Evolutionary conservation across 2,113 vertebrate species (phyloP).

Genomic region (Grammatotria lemairii): DNA sequence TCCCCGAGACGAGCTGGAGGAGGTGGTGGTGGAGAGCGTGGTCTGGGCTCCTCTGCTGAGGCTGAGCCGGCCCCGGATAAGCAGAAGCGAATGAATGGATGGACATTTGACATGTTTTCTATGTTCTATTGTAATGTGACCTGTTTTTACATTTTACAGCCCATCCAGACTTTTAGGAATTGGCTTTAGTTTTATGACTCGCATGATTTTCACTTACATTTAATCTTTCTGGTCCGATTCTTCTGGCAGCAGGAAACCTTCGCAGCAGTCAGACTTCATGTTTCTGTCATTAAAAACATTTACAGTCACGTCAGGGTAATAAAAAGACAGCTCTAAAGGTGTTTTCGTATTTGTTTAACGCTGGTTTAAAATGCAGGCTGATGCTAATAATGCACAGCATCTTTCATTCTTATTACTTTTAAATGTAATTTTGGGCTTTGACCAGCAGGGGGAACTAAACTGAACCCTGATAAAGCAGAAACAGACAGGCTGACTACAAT

Average conservation of each 20-base stretch:
- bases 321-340: background rate
- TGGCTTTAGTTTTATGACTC: accelerated
- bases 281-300: background rate
- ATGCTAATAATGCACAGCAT: background rate
- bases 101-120: background rate
- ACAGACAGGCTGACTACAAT: background rate
- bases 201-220: accelerated
- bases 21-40: accelerated
- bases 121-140: background rate
- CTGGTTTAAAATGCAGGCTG: background rate
- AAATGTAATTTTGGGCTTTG: accelerated
- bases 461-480: background rate
- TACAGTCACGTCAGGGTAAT: accelerated
- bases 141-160: background rate
- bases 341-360: accelerated
- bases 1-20: accelerated
- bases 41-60: background rate
- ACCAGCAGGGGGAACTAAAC: background rate
- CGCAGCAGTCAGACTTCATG: accelerated
- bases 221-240: background rate
- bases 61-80: background rate
- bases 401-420: background rate
- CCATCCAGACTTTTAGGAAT: accelerated
- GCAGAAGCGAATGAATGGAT: accelerated
- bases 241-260: background rate